A percentile compares a stretch with the other conserved stretches of the same genome.
Evolutionary conservation across 2,113 vertebrate genomes (phyloP).

Genomic region (Cinclus mexicanus): DNA sequence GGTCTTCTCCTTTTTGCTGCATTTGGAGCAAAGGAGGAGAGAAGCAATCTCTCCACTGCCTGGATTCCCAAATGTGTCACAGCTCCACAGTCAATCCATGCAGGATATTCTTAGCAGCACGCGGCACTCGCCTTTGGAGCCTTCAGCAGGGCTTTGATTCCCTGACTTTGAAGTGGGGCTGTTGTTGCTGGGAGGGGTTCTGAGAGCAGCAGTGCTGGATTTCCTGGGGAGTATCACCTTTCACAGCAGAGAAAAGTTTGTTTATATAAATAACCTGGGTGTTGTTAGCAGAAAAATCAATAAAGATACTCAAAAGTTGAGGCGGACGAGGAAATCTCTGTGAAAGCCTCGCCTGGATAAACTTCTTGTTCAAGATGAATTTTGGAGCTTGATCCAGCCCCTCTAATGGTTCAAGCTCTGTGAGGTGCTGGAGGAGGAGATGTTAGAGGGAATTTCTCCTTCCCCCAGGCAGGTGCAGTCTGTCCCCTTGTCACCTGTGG

Average conservation of each 20-base stretch:
- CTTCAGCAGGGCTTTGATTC: not conserved
- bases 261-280: not conserved
- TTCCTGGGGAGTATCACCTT: not conserved
- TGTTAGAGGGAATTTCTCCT: not conserved
- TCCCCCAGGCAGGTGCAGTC: no score
- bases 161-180: not conserved
- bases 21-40: not conserved
- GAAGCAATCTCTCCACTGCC: not conserved
- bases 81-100: not conserved
- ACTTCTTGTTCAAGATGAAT: not conserved
- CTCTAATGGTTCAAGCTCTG: not conserved
- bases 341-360: not conserved
- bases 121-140: accelerated
- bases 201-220: not conserved
- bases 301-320: accelerated
- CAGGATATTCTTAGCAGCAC: not conserved
- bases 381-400: not conserved
- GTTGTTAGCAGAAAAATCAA: not conserved
- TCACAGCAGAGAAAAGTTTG: not conserved
- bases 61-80: not conserved
- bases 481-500: accelerated
- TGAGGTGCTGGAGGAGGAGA: not conserved
- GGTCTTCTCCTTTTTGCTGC: not conserved
- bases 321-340: not conserved
- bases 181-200: not conserved